Evolutionary conservation across 2,797 vertebrate species (phyloP).

Genomic region (Knipowitschia caucasica): DNA sequence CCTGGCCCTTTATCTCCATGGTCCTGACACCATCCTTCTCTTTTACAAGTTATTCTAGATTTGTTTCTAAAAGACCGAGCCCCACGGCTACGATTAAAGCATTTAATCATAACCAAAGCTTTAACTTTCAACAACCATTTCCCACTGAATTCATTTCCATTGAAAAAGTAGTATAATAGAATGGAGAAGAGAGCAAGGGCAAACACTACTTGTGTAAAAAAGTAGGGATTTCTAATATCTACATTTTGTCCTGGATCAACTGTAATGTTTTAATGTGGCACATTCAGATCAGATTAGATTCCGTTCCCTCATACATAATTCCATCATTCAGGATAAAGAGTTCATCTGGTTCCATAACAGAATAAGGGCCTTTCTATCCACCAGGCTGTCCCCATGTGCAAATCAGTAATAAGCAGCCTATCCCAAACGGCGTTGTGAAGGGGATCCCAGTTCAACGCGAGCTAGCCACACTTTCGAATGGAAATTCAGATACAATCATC

Average conservation of each 20-base stretch:
- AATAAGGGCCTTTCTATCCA: conserved; percentile 50
- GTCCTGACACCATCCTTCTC: conserved; percentile 46
- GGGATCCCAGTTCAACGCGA: conserved; percentile 64
- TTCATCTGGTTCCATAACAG: conserved; percentile 41
- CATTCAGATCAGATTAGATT: conserved; percentile 29
- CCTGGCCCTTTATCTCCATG: conserved; percentile 66
- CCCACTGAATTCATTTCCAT: conserved; percentile 49
- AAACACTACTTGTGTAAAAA: conserved; percentile 31
- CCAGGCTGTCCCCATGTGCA: conserved; percentile 51
- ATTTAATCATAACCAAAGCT: conserved; percentile 46
- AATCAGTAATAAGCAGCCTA: conserved; percentile 58
- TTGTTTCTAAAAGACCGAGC: conserved; percentile 20
- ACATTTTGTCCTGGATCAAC: conserved; percentile 1
- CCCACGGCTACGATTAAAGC: conserved; percentile 19
- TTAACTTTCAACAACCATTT: conserved; percentile 27
- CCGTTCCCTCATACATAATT: conserved; percentile 45
- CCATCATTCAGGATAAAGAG: conserved; percentile 34
- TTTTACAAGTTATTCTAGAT: too few species aligned
- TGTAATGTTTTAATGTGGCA: conserved; percentile 10
- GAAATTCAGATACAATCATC: conserved; percentile 79
- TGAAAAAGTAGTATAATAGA: conserved; percentile 43
- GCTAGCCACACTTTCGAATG: conserved; percentile 76
- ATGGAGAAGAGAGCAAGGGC: conserved; percentile 16
- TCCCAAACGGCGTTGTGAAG: conserved; percentile 57
- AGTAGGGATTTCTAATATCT: background rate